Percentiles rank a stretch among this genome's conserved stretches.
phyloP scores from a whole-genome alignment of 2,797 vertebrate genomes.

The Clarias laeviceps region DNA sequence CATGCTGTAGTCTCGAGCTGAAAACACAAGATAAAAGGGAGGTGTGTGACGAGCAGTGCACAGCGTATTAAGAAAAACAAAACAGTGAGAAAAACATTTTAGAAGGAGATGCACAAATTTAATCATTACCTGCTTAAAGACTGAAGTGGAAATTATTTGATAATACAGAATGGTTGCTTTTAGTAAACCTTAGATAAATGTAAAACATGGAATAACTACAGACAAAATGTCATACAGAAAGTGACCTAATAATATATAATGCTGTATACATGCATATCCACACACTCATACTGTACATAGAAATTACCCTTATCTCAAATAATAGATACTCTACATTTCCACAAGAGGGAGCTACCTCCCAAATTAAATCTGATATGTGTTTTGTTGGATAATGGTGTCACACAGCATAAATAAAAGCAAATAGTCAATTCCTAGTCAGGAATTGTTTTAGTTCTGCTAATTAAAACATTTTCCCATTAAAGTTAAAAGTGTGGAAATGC shows the following conservation, averaged over 20 bases:
- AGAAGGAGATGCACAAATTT: neutral
- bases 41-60: neutral
- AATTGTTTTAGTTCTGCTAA: neutral
- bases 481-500: constrained; percentile 26
- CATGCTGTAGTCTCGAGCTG: constrained; percentile 63
- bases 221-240: neutral
- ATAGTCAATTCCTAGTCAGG: neutral
- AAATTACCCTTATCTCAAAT: neutral
- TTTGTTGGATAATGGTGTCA: neutral
- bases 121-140: neutral
- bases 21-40: constrained; percentile 55
- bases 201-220: neutral
- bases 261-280: neutral
- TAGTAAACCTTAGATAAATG: neutral
- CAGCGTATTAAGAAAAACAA: neutral
- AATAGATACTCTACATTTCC: constrained; percentile 39
- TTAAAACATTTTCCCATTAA: constrained; percentile 21
- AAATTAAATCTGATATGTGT: constrained; percentile 24
- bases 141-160: neutral
- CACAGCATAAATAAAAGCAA: neutral
- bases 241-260: neutral
- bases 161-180: neutral
- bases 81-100: neutral
- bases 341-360: constrained; percentile 61
- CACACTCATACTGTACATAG: neutral